Evolutionary conservation across 2,888 invertebrate species (phyloP), one percentile per base, ranked within the genome.

Genomic region (Himalopsyche anomala): DNA sequence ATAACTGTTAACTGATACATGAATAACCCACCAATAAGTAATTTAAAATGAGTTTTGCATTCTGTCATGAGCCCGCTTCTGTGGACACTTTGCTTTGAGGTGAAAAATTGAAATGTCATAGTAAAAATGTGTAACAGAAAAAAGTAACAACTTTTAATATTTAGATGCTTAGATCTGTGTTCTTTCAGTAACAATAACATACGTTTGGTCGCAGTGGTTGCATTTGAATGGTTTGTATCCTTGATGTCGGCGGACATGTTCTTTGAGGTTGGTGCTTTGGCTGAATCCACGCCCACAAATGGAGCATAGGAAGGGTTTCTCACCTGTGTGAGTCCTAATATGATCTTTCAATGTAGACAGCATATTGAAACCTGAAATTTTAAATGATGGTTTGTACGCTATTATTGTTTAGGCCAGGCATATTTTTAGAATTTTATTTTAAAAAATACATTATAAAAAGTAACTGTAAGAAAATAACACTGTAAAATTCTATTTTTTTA

Each of bases 191-290:
- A 45, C 6, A 45, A 19, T 1, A 51, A 62, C 84, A 38, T 42
- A 84, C 90, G 92, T 90, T 89, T 92, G 91, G 0, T 91, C 91
- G 89, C 95, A 95, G 38, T 89, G 89, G 3, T 90, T 89, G 87
- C 92, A 92, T 86, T 91, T 91, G 85, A 91, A 92, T 6, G 91
- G 91, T 81, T 92, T 92, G 2, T 90, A 91, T 74, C 94, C 94
- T 51, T 93, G 92, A 90, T 95, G 95, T 2, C 95, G 91, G 85
- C 94, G 91, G 87, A 93, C 91, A 88, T 95, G 95, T 86, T 95
- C 95, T 0, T 92, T 92, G 36, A 95, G 89, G 89, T 95, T 95
- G 0, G 94, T 94, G 89, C 94, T 94, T 90, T 95, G 95, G 81
- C 93, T 94, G 85, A 95, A 95, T 0, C 94, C 93, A 83, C 93